Base-by-base conservation (phyloP, 2,888 invertebrate genomes). In the Periphyllus acericola region DNA sequence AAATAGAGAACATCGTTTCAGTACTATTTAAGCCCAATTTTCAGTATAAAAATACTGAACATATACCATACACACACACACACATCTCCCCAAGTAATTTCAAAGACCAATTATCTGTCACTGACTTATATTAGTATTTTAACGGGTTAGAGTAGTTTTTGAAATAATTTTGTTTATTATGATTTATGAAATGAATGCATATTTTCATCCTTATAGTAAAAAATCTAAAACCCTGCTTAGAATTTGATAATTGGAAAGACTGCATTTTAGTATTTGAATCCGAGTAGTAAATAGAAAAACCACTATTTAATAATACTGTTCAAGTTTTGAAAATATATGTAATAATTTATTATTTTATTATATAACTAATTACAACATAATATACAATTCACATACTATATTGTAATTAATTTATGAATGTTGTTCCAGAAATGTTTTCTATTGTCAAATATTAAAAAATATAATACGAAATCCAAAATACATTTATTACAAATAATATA, bases 151-250 rank as follows among this genome's bases (percentile, higher is more conserved):
- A 21, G 29, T 40, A 29, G 9, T 46, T 25, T 32, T 4, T 46
- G 25, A 84, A 60, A 60, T 72, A 21, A 29, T 80, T 71, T 55
- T 40, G 4, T 5, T 80, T 14, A 29, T n/a, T 8, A 60, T n/a
- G 55, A 80, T 25, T n/a, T 8, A 60, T n/a, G 55, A 80, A 25
- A 55, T 71, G 55, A 32, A 32, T 78, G 34, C 14, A 40, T 21
- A 40, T 79, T 79, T 72, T 36, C 29, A 46, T 55, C 29, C 71
- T n/a, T 72, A 72, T 60, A 72, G 46, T 66, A 81, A 81, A 86
- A 87, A 74, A 81, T 87, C 60, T 81, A 75, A 74, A 87, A 87
- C 87, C 87, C 80, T 87, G 80, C 80, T 81, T 66, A 87, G 74
- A 74, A 87, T 74, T 66, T 87, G 79, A 81, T 87, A 75, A 25